phyloP scores from a whole-genome alignment of 1,140 invertebrate species.

The Mylabris phalerata region DNA sequence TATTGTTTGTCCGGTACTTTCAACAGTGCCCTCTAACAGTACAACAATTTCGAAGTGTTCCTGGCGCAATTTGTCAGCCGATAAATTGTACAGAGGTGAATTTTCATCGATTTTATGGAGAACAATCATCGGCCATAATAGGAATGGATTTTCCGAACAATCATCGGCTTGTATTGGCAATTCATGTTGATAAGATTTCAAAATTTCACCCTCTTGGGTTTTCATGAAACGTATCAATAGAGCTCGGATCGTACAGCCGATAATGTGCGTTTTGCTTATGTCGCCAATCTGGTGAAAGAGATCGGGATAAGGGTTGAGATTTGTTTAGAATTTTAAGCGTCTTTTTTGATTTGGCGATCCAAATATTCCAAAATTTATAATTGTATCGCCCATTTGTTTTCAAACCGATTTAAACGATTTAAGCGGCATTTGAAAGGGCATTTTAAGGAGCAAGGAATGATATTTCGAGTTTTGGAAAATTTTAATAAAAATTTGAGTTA shows the following conservation, averaged over 20 bases:
- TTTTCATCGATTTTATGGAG: constrained; percentile 71
- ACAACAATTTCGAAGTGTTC: constrained; percentile 93
- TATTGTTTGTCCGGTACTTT: neutral
- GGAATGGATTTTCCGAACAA: constrained; percentile 76
- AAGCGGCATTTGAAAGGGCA: too few relatives aligned
- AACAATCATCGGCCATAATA: constrained; percentile 91
- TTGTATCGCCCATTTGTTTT: too few relatives aligned
- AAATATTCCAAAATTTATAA: too few relatives aligned
- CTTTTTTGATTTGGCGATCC: too few relatives aligned
- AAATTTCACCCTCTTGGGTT: constrained; percentile 82
- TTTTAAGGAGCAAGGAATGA: too few relatives aligned
- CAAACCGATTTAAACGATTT: too few relatives aligned
- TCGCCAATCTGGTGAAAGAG: constrained; percentile 69
- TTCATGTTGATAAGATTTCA: constrained; percentile 71
- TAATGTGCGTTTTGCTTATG: constrained; percentile 95
- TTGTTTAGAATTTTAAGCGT: too few relatives aligned
- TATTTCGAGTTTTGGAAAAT: too few relatives aligned
- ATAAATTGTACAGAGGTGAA: constrained; percentile 81
- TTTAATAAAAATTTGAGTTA: too few relatives aligned
- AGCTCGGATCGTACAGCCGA: constrained; percentile 81
- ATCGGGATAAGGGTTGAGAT: too few relatives aligned
- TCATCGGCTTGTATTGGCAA: constrained; percentile 57
- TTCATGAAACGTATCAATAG: constrained; percentile 80
- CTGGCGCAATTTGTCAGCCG: constrained; percentile 76
- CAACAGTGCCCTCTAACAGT: constrained; percentile 31